Conservation (phyloP, 1,140 invertebrate genomes). For the Zaprionus ornatus region DNA sequence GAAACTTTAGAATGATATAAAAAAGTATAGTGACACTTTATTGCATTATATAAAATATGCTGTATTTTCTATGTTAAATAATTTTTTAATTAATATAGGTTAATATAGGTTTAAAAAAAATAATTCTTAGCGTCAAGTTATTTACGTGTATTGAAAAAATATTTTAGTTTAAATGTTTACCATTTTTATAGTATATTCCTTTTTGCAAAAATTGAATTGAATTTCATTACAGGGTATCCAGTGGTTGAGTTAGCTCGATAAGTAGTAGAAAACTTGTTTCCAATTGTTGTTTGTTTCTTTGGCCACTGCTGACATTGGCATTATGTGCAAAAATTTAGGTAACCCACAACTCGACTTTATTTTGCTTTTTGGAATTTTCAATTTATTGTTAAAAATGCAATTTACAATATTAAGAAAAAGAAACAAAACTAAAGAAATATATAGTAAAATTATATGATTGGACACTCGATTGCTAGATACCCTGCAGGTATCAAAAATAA, state of each 20-base stretch:
- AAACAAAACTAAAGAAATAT: not conserved
- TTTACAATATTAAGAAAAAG: not conserved
- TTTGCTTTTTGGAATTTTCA: not conserved
- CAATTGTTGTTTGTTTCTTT: not conserved
- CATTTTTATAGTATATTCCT: no score
- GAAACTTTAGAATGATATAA: not conserved
- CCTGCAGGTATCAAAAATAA: no score
- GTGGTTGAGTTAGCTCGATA: not conserved
- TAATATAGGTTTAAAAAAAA: no score
- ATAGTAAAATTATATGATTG: not conserved
- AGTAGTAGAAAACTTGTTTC: not conserved
- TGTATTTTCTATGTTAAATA: no score
- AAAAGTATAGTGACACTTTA: no score
- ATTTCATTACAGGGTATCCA: not conserved
- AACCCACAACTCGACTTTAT: not conserved
- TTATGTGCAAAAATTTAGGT: constrained; percentile 3
- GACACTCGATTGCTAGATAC: not conserved
- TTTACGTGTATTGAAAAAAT: no score
- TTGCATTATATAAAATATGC: no score
- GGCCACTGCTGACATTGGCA: not conserved
- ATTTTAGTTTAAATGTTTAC: no score
- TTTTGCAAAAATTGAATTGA: no score
- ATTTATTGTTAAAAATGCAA: not conserved
- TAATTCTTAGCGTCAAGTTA: no score
- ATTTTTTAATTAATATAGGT: no score